Evolutionary conservation across 2,113 vertebrate species (phyloP), one percentile per base, ranked within the genome.

Genomic region (Tylochromis polylepis): DNA sequence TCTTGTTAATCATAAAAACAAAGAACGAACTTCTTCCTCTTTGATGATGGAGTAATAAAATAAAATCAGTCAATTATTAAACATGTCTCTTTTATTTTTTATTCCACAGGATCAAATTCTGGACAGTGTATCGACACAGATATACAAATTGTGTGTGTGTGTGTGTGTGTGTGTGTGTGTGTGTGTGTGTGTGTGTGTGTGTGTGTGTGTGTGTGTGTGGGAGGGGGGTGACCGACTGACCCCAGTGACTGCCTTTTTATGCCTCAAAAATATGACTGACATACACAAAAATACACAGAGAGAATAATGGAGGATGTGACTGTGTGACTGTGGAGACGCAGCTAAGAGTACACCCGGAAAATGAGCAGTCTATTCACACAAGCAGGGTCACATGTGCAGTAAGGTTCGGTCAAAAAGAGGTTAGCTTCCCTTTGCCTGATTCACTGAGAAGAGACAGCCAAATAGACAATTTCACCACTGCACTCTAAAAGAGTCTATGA

Each of bases 221-320:
- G 34, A 4, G 56, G 14, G 59, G 16, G 31, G 18, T 22, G 80
- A 83, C 89, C 83, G 20, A 92, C 81, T 92, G 93, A 95, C 94
- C 93, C 86, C 49, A 60, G 65, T 11, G 72, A 83, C 79, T 81
- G 90, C 83, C 93, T 94, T 93, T 93, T 93, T 56, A 84, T 93
- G 86, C 87, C 88, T 43, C n/a, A 67, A 58, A 89, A 85, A 89
- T 84, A 82, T 72, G 82, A 91, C 57, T 85, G 82, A 90, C 92
- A 81, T 16, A 7, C 55, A 82, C 92, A 49, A 34, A 82, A 51
- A 77, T 65, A 80, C 62, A 53, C 34, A 46, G 15, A 60, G 8
- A 49, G 20, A 77, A 91, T 83, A 88, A 81, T 60, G 60, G 89
- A 77, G 75, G 80, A 58, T 82, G 83, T 59, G 87, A 90, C 43